phyloP scores from a whole-genome alignment of 2,113 vertebrate genomes.

The Junco hyemalis region DNA sequence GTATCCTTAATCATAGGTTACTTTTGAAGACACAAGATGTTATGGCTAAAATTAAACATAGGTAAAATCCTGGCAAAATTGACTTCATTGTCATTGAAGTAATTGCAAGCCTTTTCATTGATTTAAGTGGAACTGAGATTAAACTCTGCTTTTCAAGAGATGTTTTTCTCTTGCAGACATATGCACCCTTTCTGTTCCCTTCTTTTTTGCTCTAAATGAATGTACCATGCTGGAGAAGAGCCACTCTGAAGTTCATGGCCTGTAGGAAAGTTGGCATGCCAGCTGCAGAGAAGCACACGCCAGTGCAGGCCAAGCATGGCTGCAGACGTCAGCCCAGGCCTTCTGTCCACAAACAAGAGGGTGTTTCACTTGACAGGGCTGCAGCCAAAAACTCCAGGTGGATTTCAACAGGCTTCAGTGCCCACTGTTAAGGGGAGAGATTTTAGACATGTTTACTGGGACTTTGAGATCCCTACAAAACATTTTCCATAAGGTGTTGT shows the following conservation, averaged over 20 bases:
- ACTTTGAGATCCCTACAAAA: background rate
- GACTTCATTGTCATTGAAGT: background rate
- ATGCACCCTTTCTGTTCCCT: background rate
- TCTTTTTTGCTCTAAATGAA: background rate
- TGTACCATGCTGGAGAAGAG: background rate
- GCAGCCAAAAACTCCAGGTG: background rate
- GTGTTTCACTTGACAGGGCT: background rate
- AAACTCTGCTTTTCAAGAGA: background rate
- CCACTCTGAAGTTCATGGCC: background rate
- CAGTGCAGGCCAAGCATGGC: background rate
- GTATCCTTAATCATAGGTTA: background rate
- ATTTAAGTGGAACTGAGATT: background rate
- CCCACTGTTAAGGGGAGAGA: background rate
- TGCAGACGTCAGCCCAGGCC: accelerated
- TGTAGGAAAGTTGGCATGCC: background rate
- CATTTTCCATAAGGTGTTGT: accelerated
- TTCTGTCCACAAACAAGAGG: background rate
- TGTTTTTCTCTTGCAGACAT: background rate
- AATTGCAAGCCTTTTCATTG: background rate
- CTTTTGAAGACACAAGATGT: background rate
- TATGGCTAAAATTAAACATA: background rate
- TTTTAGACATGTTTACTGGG: background rate
- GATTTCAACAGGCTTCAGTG: background rate
- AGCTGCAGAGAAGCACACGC: background rate
- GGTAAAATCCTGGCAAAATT: background rate